Evolutionary conservation across 2,888 invertebrate species (phyloP), one percentile per base, ranked within the genome.

Genomic region (Cheilosia impressa): DNA sequence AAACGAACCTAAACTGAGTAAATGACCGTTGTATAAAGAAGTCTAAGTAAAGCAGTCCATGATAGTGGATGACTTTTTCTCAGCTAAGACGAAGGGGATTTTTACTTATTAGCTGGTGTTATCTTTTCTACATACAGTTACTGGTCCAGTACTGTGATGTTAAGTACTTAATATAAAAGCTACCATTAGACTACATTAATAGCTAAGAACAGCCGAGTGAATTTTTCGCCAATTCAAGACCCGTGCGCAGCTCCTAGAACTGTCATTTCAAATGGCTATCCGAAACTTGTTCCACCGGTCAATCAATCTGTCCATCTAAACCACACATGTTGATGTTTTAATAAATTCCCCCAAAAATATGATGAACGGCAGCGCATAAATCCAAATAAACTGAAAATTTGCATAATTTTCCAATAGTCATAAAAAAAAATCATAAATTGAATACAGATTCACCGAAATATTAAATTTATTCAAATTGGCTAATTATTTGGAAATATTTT

Each of bases 321-420:
- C 17, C 27, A 17, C 41, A 43, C 47, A 41, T 63, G 55, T 50
- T 58, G 41, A 50, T 13, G 38, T 31, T 34, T 58, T 63, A 72
- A 73, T 65, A 17, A 79, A 60, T 38, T 52, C 41, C 38, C 38
- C 38, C 31, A 47, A 53, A 7, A 63, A 57, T 52, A 76, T 47
- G 53, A 43, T 52, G 47, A 31, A 41, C 66, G 27, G 24, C 22
- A 52, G 19, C 52, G 24, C 17, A 63, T 68, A 66, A 75, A 75
- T 47, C 10, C 52, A 3, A 58, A 60, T 45, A 24, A 60, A 34
- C 38, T 27, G 2, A 47, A 24, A 45, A 57, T 76, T 77, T 76
- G 63, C 63, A 81, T 81, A 63, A 71, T 68, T 69, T 71, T 77
- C 58, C 10, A 69, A 81, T 77, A 69, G 77, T 34, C 50, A 58